Conservation (phyloP, 2,113 vertebrate species). For the Psilopogon haemacephalus region DNA sequence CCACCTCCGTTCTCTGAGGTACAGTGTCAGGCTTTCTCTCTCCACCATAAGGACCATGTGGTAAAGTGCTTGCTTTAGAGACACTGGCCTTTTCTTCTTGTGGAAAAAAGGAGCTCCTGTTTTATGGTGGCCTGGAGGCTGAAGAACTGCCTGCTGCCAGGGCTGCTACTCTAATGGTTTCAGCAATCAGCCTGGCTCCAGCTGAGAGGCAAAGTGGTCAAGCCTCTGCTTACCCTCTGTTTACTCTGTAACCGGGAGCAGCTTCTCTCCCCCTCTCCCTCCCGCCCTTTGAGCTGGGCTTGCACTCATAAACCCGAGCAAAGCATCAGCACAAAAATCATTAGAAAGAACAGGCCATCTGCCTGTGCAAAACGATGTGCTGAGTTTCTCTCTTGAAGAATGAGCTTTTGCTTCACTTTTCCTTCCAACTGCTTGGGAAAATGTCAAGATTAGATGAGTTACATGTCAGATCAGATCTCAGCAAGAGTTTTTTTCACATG, state of each 20-base stretch:
- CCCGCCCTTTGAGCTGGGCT: neutral
- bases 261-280: neutral
- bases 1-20: neutral
- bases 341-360: neutral
- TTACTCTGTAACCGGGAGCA: neutral
- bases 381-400: constrained; percentile 10
- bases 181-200: constrained; percentile 56
- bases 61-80: constrained; percentile 72
- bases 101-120: constrained; percentile 77
- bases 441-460: constrained; percentile 23
- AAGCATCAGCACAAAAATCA: neutral
- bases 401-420: neutral
- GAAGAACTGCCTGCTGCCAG: constrained; percentile 43
- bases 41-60: constrained; percentile 71
- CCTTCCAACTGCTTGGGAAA: constrained; percentile 16
- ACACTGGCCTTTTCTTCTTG: constrained; percentile 79
- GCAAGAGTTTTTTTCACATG: neutral
- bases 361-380: neutral
- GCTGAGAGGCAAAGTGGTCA: neutral
- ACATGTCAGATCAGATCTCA: neutral
- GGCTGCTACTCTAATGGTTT: constrained; percentile 24
- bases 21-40: constrained; percentile 38
- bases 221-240: neutral
- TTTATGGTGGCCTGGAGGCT: constrained; percentile 76
- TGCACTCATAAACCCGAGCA: neutral